Evolutionary conservation across 2,888 invertebrate species (phyloP).

Genomic region (Cancer borealis): DNA sequence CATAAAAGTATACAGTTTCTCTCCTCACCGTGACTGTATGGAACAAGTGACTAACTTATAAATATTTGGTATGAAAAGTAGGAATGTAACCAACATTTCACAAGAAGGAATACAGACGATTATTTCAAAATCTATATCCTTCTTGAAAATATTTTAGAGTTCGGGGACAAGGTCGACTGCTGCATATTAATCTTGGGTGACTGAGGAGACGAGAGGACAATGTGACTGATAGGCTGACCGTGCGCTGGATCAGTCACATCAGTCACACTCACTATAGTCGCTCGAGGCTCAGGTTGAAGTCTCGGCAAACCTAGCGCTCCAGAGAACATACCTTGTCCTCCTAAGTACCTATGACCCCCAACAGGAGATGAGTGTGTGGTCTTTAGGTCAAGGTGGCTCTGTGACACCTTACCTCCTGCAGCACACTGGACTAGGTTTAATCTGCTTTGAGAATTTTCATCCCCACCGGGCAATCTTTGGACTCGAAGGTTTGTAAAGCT

Average conservation of each 20-base stretch:
- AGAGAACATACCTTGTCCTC: conserved; percentile 50
- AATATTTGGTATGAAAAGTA: background rate
- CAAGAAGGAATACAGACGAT: background rate
- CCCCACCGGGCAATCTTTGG: conserved; percentile 28
- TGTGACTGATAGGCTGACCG: conserved; percentile 63
- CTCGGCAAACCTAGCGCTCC: conserved; percentile 57
- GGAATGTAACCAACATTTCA: background rate
- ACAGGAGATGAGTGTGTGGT: conserved; percentile 42
- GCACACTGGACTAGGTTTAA: background rate
- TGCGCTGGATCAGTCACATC: conserved; percentile 44
- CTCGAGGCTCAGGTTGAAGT: conserved; percentile 50
- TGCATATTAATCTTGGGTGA: conserved; percentile 72
- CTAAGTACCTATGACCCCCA: background rate
- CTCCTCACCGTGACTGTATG: background rate
- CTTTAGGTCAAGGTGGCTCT: conserved; percentile 55
- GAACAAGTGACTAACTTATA: background rate
- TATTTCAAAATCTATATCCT: conserved; percentile 51
- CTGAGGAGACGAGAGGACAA: conserved; percentile 69
- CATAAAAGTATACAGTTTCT: background rate
- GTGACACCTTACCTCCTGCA: conserved; percentile 37
- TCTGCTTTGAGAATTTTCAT: conserved; percentile 54
- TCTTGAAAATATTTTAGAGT: conserved; percentile 72
- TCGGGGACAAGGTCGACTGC: conserved; percentile 70
- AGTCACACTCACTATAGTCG: conserved; percentile 62
- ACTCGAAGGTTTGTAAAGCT: background rate